phyloP scores from a whole-genome alignment of 2,888 invertebrate species.

The Leucoptera coffeella region DNA sequence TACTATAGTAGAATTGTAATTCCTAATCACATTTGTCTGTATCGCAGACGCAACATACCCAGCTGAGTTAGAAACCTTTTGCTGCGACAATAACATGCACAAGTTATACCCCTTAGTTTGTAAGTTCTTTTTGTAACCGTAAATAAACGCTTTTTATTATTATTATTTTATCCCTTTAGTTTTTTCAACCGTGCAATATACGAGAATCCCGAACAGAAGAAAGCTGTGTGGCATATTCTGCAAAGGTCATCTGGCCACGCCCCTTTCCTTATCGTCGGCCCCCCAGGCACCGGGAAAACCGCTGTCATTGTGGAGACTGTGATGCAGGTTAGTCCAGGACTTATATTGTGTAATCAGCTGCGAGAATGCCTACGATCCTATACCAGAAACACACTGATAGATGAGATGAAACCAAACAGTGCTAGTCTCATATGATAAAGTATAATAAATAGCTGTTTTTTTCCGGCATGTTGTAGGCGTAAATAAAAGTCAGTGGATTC shows the following conservation, averaged over 20 bases:
- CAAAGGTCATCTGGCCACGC: conserved; percentile 46
- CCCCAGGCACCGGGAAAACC: conserved; percentile 75
- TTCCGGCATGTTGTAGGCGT: not conserved
- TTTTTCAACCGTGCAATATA: conserved; percentile 1
- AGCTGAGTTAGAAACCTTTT: too few species aligned
- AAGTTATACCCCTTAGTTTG: too few species aligned
- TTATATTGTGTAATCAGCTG: too few species aligned
- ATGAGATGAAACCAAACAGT: not conserved
- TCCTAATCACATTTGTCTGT: too few species aligned
- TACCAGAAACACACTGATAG: too few species aligned
- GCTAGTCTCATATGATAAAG: not conserved
- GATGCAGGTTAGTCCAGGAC: conserved; percentile 22
- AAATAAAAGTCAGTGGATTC: not conserved
- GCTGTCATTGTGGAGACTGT: conserved; percentile 31
- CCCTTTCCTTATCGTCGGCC: conserved; percentile 77
- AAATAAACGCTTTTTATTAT: too few species aligned
- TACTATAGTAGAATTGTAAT: too few species aligned
- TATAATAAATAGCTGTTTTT: not conserved
- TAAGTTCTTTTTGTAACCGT: too few species aligned
- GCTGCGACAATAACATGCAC: too few species aligned
- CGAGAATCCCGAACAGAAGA: conserved; percentile 41
- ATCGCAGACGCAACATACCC: too few species aligned
- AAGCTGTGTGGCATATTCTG: conserved; percentile 62
- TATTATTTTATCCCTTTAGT: too few species aligned
- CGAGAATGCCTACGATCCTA: too few species aligned